Conservation (phyloP, 2,797 vertebrate species). For the Anguilla obscura region DNA sequence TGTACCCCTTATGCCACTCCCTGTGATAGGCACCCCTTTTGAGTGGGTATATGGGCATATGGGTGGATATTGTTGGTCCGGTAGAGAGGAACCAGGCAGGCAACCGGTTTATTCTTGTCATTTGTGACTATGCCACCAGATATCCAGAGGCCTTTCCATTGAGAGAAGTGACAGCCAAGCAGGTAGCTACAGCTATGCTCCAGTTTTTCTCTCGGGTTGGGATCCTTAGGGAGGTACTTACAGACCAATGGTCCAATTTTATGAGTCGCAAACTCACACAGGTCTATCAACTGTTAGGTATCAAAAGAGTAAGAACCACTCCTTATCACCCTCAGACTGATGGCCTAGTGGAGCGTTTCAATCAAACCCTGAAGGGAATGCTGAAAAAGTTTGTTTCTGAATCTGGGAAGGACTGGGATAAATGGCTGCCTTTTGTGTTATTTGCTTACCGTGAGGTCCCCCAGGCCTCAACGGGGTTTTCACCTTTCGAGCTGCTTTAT, state of each 20-base stretch:
- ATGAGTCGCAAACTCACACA: background rate
- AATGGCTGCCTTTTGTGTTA: background rate
- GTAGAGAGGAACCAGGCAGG: conserved; percentile 11
- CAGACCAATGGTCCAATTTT: conserved; percentile 26
- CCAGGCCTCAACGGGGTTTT: conserved; percentile 11
- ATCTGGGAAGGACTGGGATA: conserved; percentile 11
- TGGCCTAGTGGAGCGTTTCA: conserved; percentile 1
- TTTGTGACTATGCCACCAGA: conserved; percentile 38
- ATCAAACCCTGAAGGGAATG: background rate
- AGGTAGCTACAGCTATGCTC: background rate
- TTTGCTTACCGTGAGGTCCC: conserved; percentile 1
- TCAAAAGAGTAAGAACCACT: conserved; percentile 18
- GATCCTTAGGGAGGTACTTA: conserved; percentile 16
- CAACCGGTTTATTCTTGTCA: conserved; percentile 22
- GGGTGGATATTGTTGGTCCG: conserved; percentile 29
- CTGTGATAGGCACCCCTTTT: conserved; percentile 17
- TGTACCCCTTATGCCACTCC: background rate
- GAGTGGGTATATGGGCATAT: conserved; percentile 9
- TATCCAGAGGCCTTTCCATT: conserved; percentile 33
- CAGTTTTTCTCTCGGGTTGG: background rate
- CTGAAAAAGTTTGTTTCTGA: conserved; percentile 11
- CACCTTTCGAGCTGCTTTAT: background rate
- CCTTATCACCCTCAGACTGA: conserved; percentile 31
- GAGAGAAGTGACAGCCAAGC: background rate
- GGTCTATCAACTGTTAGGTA: conserved; percentile 15